Conservation (phyloP, 2,113 vertebrate genomes). For the Actenoides lindsayi region DNA sequence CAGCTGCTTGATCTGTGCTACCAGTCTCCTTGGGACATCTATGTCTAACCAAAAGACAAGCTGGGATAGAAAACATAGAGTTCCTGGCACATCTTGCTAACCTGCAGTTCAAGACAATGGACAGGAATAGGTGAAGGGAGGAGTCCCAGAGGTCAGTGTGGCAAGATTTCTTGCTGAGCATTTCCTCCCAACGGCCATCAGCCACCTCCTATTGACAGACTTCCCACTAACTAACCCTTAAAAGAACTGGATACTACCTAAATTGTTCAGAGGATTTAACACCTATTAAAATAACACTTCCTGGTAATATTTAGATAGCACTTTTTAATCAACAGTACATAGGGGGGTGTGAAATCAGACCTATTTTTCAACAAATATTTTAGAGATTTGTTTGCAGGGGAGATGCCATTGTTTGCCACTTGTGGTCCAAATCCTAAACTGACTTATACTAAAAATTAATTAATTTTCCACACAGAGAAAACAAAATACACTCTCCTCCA, state of each 20-base stretch:
- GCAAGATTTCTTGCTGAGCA: neutral
- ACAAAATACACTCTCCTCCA: neutral
- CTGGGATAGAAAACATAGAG: neutral
- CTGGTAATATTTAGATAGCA: neutral
- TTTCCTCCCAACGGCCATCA: neutral
- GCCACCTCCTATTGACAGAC: neutral
- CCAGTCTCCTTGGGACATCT: neutral
- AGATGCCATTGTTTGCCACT: constrained; percentile 14
- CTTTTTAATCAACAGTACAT: neutral
- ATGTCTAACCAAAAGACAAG: neutral
- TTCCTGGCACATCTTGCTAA: neutral
- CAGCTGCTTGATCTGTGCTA: neutral
- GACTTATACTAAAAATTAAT: constrained; percentile 17
- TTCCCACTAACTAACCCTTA: neutral
- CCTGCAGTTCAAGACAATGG: neutral
- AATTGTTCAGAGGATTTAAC: neutral
- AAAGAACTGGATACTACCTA: neutral
- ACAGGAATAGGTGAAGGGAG: neutral
- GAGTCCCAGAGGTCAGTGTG: neutral
- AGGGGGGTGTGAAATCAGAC: neutral
- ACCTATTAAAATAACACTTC: neutral
- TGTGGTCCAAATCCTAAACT: constrained; percentile 6
- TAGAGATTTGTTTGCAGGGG: constrained; percentile 19
- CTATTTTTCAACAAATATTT: constrained; percentile 51
- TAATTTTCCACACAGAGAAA: neutral